Conservation (phyloP, 2,888 invertebrate species). For the Acrocera orbiculus region DNA sequence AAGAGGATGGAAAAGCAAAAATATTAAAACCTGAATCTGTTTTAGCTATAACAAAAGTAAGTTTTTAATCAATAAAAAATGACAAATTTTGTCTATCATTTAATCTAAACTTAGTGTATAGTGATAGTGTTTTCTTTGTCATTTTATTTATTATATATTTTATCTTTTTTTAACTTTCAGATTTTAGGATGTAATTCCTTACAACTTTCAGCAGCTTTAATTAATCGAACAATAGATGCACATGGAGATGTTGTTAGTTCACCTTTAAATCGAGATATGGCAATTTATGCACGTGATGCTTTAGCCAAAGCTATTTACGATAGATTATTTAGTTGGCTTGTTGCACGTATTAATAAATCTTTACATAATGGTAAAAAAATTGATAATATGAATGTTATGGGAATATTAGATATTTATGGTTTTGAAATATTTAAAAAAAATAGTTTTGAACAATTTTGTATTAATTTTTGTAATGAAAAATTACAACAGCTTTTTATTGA, state of each 20-base stretch:
- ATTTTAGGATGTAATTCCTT: slow-evolving; percentile 53
- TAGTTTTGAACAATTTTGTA: slow-evolving; percentile 71
- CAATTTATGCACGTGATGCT: slow-evolving; percentile 75
- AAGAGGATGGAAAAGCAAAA: slow-evolving; percentile 51
- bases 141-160: background rate
- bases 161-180: slow-evolving; percentile 30
- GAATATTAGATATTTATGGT: slow-evolving; percentile 85
- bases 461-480: slow-evolving; percentile 92
- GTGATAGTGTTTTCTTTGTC: no score
- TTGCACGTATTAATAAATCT: slow-evolving; percentile 58
- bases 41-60: slow-evolving; percentile 49
- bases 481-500: slow-evolving; percentile 87
- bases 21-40: slow-evolving; percentile 48
- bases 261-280: slow-evolving; percentile 62
- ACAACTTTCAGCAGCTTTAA: slow-evolving; percentile 53
- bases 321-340: slow-evolving; percentile 80
- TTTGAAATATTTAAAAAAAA: slow-evolving; percentile 86
- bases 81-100: no score
- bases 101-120: no score
- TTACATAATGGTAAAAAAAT: slow-evolving; percentile 40
- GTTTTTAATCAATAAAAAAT: slow-evolving; percentile 7
- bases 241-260: slow-evolving; percentile 66
- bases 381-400: slow-evolving; percentile 51
- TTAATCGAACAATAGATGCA: slow-evolving; percentile 73
- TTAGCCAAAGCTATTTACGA: slow-evolving; percentile 84